Conservation (phyloP, 2,888 invertebrate species). For the Muscina levida region DNA sequence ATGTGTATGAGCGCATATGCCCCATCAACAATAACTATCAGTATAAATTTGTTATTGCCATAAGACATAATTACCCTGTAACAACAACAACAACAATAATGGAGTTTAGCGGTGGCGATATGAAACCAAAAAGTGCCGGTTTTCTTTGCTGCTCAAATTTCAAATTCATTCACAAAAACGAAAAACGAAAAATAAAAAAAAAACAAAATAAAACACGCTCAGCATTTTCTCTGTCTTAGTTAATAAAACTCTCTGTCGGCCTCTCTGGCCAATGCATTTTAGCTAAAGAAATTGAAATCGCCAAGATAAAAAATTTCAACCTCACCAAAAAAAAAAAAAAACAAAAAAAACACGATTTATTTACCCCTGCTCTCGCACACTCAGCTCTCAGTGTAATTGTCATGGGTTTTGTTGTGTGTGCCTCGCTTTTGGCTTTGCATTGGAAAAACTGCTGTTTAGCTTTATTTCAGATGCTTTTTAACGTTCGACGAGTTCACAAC, state of each 20-base stretch:
- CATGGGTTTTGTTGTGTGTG: not conserved
- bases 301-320: too few relatives aligned
- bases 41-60: too few relatives aligned
- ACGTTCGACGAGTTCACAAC: constrained; percentile 61
- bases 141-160: constrained; percentile 27
- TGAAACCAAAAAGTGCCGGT: constrained; percentile 42
- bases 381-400: not conserved
- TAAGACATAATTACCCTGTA: too few relatives aligned
- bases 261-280: not conserved
- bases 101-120: too few relatives aligned
- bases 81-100: too few relatives aligned
- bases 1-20: too few relatives aligned
- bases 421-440: constrained; percentile 43
- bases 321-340: too few relatives aligned
- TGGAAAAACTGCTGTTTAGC: constrained; percentile 54
- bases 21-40: too few relatives aligned
- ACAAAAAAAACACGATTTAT: not conserved
- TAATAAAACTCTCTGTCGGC: not conserved
- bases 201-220: too few relatives aligned
- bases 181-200: too few relatives aligned
- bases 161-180: constrained; percentile 37
- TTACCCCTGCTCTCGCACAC: not conserved
- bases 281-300: not conserved
- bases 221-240: not conserved
- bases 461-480: constrained; percentile 60